A percentile compares a stretch with the other conserved stretches of the same genome.
Conservation (phyloP, 2,888 invertebrate species). For the Caenorhabditis virilis region DNA sequence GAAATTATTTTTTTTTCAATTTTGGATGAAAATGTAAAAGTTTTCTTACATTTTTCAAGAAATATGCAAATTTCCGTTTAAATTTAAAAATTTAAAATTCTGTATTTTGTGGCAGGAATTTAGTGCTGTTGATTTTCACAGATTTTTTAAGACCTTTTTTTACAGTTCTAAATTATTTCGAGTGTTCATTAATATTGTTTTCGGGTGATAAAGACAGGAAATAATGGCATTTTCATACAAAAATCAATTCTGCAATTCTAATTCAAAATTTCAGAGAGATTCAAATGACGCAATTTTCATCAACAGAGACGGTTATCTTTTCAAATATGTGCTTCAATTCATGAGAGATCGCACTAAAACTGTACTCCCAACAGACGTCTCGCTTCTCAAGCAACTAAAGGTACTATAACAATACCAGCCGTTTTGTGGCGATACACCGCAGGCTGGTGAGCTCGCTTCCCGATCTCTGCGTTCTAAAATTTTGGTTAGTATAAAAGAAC, state of each 20-base stretch:
- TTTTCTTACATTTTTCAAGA: not conserved
- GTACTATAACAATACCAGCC: too few species aligned
- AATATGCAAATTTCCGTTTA: too few species aligned
- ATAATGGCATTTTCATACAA: too few species aligned
- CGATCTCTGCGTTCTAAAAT: not conserved
- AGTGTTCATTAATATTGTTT: too few species aligned
- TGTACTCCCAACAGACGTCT: slow-evolving; percentile 40
- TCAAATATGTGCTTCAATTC: slow-evolving; percentile 44
- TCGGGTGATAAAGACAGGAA: too few species aligned
- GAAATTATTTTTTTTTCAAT: not conserved
- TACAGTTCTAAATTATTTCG: too few species aligned
- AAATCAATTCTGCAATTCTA: too few species aligned
- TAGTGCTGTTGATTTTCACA: too few species aligned
- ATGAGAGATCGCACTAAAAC: slow-evolving; percentile 49
- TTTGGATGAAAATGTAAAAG: too few species aligned
- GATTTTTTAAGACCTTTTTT: too few species aligned
- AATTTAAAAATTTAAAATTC: slow-evolving; percentile 5
- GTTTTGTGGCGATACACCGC: not conserved
- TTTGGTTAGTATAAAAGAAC: too few species aligned
- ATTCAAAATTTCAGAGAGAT: slow-evolving; percentile 37
- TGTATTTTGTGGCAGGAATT: too few species aligned
- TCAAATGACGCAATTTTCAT: slow-evolving; percentile 47
- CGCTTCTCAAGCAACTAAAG: slow-evolving; percentile 33
- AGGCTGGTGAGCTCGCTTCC: not conserved
- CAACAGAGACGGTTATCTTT: slow-evolving; percentile 48